phyloP scores from a whole-genome alignment of 2,113 vertebrate species.

The Podiceps cristatus region DNA sequence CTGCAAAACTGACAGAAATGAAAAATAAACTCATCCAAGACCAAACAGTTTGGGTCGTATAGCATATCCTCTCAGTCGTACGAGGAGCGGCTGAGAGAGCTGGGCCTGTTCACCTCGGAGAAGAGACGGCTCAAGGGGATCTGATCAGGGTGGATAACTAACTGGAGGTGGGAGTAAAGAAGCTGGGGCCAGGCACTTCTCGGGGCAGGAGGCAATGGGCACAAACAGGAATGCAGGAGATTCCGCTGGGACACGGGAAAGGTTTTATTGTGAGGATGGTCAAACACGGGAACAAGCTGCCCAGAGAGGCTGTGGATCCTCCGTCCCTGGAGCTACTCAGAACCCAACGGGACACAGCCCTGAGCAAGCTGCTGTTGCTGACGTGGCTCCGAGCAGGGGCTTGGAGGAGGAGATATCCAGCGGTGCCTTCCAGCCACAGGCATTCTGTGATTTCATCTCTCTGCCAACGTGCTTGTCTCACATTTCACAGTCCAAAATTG shows the following conservation, averaged over 20 bases:
- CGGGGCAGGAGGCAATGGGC: background rate
- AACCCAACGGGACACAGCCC: background rate
- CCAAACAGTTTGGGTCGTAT: background rate
- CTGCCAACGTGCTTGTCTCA: background rate
- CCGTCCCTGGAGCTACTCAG: background rate
- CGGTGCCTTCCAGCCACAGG: background rate
- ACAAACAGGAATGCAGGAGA: background rate
- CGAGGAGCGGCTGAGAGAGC: background rate
- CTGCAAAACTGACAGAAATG: background rate
- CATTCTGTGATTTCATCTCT: background rate
- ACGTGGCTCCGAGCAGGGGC: background rate
- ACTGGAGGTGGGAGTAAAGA: background rate
- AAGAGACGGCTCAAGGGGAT: background rate
- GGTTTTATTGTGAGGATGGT: background rate
- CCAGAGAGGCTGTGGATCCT: background rate
- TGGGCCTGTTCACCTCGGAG: background rate
- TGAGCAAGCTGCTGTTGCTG: background rate
- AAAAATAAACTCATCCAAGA: background rate
- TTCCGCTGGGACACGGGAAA: background rate
- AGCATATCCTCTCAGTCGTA: background rate
- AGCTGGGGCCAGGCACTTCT: background rate
- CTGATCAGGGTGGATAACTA: background rate
- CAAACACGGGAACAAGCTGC: background rate
- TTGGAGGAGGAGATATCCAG: background rate
- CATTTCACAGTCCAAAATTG: background rate